These are phyloP conservation scores for Typhlichthys eigenmanni DNA, from an alignment of 2,797 vertebrate genomes.

Conservation along the genomic window DNA sequence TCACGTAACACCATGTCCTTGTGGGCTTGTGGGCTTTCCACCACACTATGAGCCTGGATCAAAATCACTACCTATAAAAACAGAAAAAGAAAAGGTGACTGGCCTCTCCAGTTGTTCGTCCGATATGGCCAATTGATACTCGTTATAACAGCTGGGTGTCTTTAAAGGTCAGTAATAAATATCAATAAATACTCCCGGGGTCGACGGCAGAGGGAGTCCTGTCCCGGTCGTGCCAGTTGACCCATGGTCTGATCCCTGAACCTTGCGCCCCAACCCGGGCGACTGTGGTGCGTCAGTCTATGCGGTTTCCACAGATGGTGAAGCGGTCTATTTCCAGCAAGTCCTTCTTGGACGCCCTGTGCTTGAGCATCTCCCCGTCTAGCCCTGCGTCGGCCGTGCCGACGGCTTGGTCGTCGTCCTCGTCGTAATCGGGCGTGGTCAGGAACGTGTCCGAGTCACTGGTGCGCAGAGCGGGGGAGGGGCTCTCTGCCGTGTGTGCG, in stretches of 20 bases:
- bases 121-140: conserved; percentile 23
- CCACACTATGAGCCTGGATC: neutral
- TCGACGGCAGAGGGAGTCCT: conserved; percentile 44
- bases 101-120: conserved; percentile 36
- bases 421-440: conserved; percentile 93
- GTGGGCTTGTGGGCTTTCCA: conserved; percentile 1
- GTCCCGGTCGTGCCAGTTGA: conserved; percentile 48
- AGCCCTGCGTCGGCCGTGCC: conserved; percentile 70
- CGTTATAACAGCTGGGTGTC: conserved; percentile 63
- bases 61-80: conserved; percentile 15
- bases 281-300: conserved; percentile 81
- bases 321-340: conserved; percentile 97
- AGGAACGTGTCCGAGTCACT: conserved; percentile 92
- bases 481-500: conserved; percentile 71
- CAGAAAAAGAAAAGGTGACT: no score
- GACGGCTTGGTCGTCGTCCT: conserved; percentile 81
- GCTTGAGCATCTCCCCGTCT: conserved; percentile 84
- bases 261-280: conserved; percentile 31
- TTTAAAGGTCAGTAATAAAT: conserved; percentile 73
- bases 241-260: conserved; percentile 62
- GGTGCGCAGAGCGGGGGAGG: conserved; percentile 79
- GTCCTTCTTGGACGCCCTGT: conserved; percentile 90
- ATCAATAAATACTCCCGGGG: conserved; percentile 88
- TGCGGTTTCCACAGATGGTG: conserved; percentile 98
- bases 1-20: conserved; percentile 1